Percentiles rank a stretch among this genome's conserved stretches.
phyloP scores from a whole-genome alignment of 2,797 vertebrate genomes.

The Lithobates sylvaticus region DNA sequence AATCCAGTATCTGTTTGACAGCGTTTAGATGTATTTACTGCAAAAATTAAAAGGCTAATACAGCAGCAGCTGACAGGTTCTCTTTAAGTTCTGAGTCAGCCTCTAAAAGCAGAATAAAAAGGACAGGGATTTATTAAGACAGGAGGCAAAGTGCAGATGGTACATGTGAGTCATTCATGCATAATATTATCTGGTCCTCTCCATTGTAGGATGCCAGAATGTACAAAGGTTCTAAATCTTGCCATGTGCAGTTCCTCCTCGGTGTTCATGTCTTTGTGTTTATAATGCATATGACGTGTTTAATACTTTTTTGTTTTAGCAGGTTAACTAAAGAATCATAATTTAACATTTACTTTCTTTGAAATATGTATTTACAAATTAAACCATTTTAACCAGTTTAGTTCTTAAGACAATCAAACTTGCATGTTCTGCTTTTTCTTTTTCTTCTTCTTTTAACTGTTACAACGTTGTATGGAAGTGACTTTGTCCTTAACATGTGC shows the following conservation, averaged over 20 bases:
- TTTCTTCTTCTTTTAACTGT: conserved; percentile 76
- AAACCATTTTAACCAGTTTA: conserved; percentile 73
- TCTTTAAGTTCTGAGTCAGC: background rate
- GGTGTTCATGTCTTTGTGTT: conserved; percentile 66
- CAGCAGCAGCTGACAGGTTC: background rate
- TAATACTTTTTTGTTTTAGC: conserved; percentile 91
- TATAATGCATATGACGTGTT: conserved; percentile 75
- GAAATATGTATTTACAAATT: conserved; percentile 70
- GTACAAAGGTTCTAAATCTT: background rate
- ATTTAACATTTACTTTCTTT: conserved; percentile 67
- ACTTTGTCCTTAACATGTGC: conserved; percentile 72
- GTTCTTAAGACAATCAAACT: conserved; percentile 71
- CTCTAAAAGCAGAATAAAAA: background rate
- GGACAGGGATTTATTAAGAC: background rate
- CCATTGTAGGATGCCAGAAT: background rate
- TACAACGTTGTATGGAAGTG: conserved; percentile 60
- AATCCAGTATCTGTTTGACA: too few species aligned
- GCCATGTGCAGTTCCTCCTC: background rate
- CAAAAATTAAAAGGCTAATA: background rate
- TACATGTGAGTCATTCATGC: background rate
- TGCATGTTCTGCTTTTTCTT: conserved; percentile 72
- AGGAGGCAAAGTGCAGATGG: background rate
- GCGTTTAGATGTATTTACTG: background rate
- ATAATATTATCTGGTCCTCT: background rate
- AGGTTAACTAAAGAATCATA: conserved; percentile 86